phyloP scores from a whole-genome alignment of 1,140 invertebrate species.

The Scaptomyza graminum region DNA sequence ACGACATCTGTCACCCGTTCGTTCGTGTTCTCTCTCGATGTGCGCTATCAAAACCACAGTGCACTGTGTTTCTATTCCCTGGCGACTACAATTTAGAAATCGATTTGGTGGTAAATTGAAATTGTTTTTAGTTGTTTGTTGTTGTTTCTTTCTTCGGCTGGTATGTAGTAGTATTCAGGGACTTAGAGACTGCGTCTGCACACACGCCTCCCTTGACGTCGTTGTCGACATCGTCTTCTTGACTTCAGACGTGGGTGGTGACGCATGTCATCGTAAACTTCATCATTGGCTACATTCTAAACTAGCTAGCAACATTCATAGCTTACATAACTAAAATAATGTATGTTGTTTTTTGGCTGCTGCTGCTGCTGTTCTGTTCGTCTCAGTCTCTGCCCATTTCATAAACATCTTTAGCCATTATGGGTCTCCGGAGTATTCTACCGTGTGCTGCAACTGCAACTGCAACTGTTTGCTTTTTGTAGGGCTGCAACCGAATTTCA shows the following conservation, averaged over 20 bases:
- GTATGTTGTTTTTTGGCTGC: constrained; percentile 50
- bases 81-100: constrained; percentile 46
- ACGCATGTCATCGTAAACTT: constrained; percentile 83
- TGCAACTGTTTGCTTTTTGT: constrained; percentile 16
- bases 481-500: constrained; percentile 80
- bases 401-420: constrained; percentile 69
- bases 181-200: constrained; percentile 42
- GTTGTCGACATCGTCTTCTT: constrained; percentile 29
- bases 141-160: constrained; percentile 26
- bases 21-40: constrained; percentile 22
- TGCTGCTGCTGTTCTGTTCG: constrained; percentile 39
- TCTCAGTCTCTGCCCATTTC: constrained; percentile 75
- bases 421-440: constrained; percentile 56
- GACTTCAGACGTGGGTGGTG: constrained; percentile 73
- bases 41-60: constrained; percentile 53
- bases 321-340: constrained; percentile 74
- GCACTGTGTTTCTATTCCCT: constrained; percentile 29
- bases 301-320: constrained; percentile 24
- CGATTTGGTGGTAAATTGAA: constrained; percentile 75
- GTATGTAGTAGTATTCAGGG: no score
- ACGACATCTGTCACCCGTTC: constrained; percentile 79
- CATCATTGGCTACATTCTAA: constrained; percentile 68
- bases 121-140: constrained; percentile 74
- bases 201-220: constrained; percentile 50
- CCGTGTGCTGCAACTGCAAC: constrained; percentile 28